Percentiles rank a stretch among this genome's conserved stretches.
phyloP scores from a whole-genome alignment of 2,797 vertebrate genomes.

The Ibycter americanus region DNA sequence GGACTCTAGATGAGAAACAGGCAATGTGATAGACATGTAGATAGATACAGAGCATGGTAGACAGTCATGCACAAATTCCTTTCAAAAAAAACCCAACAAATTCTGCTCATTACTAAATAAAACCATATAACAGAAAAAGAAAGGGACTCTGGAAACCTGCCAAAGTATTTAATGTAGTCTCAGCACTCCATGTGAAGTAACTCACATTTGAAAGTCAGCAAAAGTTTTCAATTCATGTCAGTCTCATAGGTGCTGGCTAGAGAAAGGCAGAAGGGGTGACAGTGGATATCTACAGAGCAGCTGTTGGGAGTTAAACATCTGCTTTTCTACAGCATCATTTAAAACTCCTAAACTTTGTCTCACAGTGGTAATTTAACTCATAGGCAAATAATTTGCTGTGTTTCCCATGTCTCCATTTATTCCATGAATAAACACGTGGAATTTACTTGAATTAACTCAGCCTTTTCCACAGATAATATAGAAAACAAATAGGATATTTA shows the following conservation, averaged over 20 bases:
- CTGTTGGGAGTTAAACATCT: not conserved
- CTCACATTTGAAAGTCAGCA: not conserved
- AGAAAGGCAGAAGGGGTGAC: not conserved
- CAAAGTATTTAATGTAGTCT: not conserved
- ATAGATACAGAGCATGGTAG: not conserved
- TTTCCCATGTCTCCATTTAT: not conserved
- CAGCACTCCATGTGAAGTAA: not conserved
- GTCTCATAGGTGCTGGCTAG: not conserved
- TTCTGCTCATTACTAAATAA: not conserved
- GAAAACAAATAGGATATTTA: not conserved
- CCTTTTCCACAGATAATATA: not conserved
- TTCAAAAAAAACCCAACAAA: not conserved
- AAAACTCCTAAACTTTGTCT: not conserved
- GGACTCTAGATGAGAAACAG: not conserved
- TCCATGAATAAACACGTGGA: not conserved
- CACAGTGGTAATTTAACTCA: not conserved
- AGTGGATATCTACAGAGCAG: not conserved
- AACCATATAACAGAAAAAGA: not conserved
- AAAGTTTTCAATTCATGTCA: not conserved
- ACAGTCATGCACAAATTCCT: not conserved
- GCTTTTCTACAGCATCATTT: not conserved
- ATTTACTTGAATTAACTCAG: not conserved
- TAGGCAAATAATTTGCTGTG: not conserved
- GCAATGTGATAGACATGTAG: not conserved
- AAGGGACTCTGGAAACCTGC: not conserved